Evolutionary conservation across 2,113 vertebrate species (phyloP).

Genomic region (Pleuronectes platessa): DNA sequence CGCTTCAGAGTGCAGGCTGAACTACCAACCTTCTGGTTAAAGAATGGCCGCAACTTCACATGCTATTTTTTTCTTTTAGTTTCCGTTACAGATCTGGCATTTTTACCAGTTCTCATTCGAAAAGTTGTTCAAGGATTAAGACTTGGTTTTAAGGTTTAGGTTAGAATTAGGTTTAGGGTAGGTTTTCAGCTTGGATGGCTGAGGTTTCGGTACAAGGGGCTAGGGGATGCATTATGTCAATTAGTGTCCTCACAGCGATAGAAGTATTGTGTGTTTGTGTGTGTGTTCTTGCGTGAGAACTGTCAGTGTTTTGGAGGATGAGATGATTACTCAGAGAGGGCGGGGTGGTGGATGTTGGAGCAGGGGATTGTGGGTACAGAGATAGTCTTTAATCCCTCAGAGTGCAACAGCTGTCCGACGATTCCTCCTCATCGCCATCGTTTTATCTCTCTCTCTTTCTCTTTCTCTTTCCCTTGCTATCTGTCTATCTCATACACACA

Average conservation of each 20-base stretch:
- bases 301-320: constrained; percentile 45
- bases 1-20: too few species aligned
- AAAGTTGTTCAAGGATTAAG: too few species aligned
- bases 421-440: neutral
- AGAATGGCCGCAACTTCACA: too few species aligned
- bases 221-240: neutral
- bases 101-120: too few species aligned
- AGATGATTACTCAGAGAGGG: constrained; percentile 55
- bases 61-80: too few species aligned
- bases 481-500: neutral
- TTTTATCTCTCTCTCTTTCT: neutral
- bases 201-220: too few species aligned
- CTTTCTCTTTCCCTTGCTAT: neutral
- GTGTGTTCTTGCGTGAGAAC: constrained; percentile 16
- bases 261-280: neutral
- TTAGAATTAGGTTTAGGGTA: too few species aligned
- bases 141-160: too few species aligned
- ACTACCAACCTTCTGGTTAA: too few species aligned
- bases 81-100: too few species aligned
- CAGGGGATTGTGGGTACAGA: constrained; percentile 61
- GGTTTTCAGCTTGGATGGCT: too few species aligned
- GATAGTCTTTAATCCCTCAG: constrained; percentile 64
- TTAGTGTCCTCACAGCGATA: neutral
- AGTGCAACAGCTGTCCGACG: constrained; percentile 63
- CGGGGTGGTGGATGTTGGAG: constrained; percentile 46